Evolutionary conservation across 2,888 invertebrate genomes (phyloP).

Genomic region (Drosophila paracracens): DNA sequence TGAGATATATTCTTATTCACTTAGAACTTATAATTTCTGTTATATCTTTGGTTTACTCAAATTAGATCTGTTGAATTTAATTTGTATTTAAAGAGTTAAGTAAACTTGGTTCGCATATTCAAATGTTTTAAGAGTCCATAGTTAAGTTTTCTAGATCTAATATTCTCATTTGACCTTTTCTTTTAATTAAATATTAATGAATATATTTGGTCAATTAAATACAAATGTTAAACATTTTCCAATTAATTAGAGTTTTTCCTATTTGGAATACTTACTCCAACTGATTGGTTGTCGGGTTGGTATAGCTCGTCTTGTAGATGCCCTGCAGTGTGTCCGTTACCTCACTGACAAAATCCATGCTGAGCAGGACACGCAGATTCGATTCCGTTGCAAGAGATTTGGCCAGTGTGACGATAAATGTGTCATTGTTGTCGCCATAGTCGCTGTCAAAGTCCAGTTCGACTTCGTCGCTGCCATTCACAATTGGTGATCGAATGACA

Average conservation of each 20-base stretch:
- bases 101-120: neutral
- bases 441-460: slow-evolving; percentile 82
- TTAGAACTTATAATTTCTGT: neutral
- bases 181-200: neutral
- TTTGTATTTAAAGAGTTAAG: neutral
- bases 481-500: slow-evolving; percentile 65
- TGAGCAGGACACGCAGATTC: slow-evolving; percentile 84
- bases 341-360: slow-evolving; percentile 86
- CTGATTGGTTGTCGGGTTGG: slow-evolving; percentile 82
- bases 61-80: neutral
- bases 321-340: slow-evolving; percentile 87
- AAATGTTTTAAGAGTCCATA: neutral
- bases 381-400: slow-evolving; percentile 63
- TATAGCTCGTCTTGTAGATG: slow-evolving; percentile 86
- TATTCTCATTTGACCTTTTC: neutral
- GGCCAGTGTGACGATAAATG: slow-evolving; percentile 79
- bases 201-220: no score
- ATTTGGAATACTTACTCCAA: slow-evolving; percentile 83
- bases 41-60: neutral
- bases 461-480: slow-evolving; percentile 65
- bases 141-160: neutral
- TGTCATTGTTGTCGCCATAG: slow-evolving; percentile 82
- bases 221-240: neutral
- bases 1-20: neutral
- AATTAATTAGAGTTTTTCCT: neutral